Conservation (phyloP, 2,888 invertebrate species). For the Hemistola chrysoprasaria region DNA sequence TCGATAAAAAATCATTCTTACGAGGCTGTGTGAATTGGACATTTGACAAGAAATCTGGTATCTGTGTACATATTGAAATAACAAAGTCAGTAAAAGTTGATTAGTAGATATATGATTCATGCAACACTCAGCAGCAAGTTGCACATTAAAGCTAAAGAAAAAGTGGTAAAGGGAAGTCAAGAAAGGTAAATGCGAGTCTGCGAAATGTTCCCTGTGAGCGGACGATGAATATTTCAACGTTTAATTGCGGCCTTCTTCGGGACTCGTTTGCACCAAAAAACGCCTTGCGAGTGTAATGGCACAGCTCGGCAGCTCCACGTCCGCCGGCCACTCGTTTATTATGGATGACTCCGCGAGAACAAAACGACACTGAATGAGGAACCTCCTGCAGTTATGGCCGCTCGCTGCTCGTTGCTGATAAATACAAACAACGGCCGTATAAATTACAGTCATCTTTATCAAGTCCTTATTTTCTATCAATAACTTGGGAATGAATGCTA, state of each 20-base stretch:
- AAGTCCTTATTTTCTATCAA: too few relatives aligned
- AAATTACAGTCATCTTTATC: background rate
- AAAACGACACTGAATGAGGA: slow-evolving; percentile 32
- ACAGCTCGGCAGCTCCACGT: slow-evolving; percentile 5
- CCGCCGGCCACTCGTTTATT: slow-evolving; percentile 56
- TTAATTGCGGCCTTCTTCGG: slow-evolving; percentile 47
- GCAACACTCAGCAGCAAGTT: slow-evolving; percentile 7
- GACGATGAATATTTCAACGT: slow-evolving; percentile 59
- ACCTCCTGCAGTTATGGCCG: slow-evolving; percentile 12
- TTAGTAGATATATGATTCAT: slow-evolving; percentile 3
- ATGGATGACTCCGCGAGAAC: slow-evolving; percentile 48
- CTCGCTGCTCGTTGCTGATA: slow-evolving; percentile 3
- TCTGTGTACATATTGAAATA: too few relatives aligned
- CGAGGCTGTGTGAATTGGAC: too few relatives aligned
- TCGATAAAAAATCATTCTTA: too few relatives aligned
- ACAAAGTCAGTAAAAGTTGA: too few relatives aligned
- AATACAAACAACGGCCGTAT: background rate
- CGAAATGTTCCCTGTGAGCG: slow-evolving; percentile 20
- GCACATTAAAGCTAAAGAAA: slow-evolving; percentile 23
- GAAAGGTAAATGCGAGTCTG: slow-evolving; percentile 17
- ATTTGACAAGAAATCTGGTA: too few relatives aligned
- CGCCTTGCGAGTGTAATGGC: slow-evolving; percentile 21
- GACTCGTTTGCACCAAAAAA: slow-evolving; percentile 29
- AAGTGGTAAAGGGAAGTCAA: slow-evolving; percentile 25
- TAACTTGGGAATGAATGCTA: too few relatives aligned